These are phyloP conservation scores for Phyto melanocephala DNA, from an alignment of 2,888 invertebrate genomes.

Conservation along the genomic window DNA sequence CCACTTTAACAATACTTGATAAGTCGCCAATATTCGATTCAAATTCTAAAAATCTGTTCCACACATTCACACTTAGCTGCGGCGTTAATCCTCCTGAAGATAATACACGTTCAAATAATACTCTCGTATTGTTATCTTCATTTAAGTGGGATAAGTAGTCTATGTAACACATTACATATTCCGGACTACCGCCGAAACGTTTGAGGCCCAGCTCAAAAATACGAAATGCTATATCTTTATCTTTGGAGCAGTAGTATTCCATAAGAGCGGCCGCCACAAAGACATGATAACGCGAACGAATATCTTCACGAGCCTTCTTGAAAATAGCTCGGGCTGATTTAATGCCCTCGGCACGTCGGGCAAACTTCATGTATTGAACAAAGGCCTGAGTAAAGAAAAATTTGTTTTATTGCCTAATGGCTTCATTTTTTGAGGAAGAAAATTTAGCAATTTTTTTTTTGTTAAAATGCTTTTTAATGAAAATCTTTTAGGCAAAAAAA, in stretches of 20 bases:
- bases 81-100: conserved; percentile 94
- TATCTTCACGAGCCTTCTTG: conserved; percentile 95
- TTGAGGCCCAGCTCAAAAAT: conserved; percentile 98
- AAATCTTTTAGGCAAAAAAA: too few species aligned
- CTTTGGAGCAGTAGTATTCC: conserved; percentile 99
- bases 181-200: conserved; percentile 96
- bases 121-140: conserved; percentile 99
- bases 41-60: conserved; percentile 99
- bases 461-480: background rate
- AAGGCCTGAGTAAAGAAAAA: conserved; percentile 84
- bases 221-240: conserved; percentile 96
- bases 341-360: conserved; percentile 97
- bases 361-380: conserved; percentile 99
- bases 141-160: conserved; percentile 98
- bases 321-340: conserved; percentile 97
- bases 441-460: conserved; percentile 28
- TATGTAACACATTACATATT: conserved; percentile 96
- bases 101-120: conserved; percentile 97
- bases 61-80: conserved; percentile 97
- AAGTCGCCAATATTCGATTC: conserved; percentile 99
- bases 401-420: too few species aligned
- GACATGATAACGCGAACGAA: conserved; percentile 91
- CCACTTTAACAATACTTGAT: conserved; percentile 97
- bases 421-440: too few species aligned
- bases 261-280: conserved; percentile 98